Base-by-base conservation (phyloP, 2,888 invertebrate species). In the Athalia cordata region DNA sequence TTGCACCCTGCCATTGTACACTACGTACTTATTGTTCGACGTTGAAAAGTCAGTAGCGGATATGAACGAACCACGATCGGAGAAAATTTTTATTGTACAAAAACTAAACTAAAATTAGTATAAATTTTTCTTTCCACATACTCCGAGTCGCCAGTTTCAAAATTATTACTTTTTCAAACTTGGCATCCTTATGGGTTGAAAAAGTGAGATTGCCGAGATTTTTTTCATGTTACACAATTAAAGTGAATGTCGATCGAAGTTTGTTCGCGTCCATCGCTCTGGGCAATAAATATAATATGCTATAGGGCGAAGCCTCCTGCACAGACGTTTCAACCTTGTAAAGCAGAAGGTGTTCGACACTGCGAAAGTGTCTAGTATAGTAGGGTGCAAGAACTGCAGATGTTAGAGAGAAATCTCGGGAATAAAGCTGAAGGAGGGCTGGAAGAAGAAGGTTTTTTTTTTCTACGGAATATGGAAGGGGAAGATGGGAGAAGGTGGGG, bases 381-480 rank as follows among this genome's bases (percentile, higher is more conserved):
- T 29, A 29, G 29, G 29, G 29, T 29, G 29, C 29, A 29, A 29
- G 29, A 29, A 29, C 29, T 83, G 87, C 87, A 86, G 86, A 87
- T 87, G 87, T 87, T 86, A 86, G 29, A 29, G 29, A 29, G 82
- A 86, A 86, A 85, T 86, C 86, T 84, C 87, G 81, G 85, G 85
- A 85, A 84, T 83, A 83, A 85, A 81, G 84, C 82, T 79, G 77
- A 75, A 66, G 68, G 76, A 64, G 75, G 72, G 78, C 72, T 70
- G 77, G 65, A 70, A 78, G 80, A 81, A 77, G 74, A 2, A n/a
- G 61, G 61, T 75, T 75, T 68, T 75, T 75, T 45, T 3, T 62
- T 62, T 62, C 76, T 65, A 75, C 50, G 76, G 78, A 79, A 80
- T 68, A 57, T 76, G 76, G n/a, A 67, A 52, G 70, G 59, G 47